Conservation (phyloP, 92 coral and sea anemone genomes). For the Ricordea florida region DNA sequence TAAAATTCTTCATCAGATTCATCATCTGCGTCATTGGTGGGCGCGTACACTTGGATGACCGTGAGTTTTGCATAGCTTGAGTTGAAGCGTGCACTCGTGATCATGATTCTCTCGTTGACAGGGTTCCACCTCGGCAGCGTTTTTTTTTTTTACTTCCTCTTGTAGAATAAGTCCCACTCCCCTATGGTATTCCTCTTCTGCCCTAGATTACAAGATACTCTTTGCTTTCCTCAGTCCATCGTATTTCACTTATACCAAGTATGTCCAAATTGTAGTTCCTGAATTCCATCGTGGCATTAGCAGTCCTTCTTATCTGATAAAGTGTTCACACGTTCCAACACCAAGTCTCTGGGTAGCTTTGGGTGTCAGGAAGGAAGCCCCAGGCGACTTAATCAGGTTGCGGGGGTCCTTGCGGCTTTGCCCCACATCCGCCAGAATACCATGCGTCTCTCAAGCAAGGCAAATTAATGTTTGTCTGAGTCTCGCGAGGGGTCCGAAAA, state of each 20-base stretch:
- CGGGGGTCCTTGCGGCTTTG: constrained; percentile 9
- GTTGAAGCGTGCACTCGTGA: background rate
- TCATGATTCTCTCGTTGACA: background rate
- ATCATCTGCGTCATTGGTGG: background rate
- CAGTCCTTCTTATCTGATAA: background rate
- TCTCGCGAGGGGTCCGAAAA: too few relatives aligned
- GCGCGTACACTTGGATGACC: background rate
- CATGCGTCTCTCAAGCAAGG: too few relatives aligned
- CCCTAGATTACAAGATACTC: background rate
- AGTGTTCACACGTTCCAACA: background rate
- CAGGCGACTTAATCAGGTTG: constrained; percentile 12
- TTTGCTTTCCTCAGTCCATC: background rate
- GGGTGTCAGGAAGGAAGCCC: constrained; percentile 2
- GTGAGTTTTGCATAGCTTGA: background rate
- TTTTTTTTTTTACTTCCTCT: background rate
- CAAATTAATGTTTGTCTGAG: too few relatives aligned
- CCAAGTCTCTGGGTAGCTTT: constrained; percentile 1
- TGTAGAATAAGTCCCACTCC: background rate
- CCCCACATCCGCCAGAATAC: constrained; percentile 2
- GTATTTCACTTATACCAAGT: background rate
- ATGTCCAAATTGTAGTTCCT: background rate
- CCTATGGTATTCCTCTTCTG: constrained; percentile 3
- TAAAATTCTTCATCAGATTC: background rate
- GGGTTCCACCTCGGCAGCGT: background rate
- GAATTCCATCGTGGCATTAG: background rate